Conservation (phyloP, 2,888 invertebrate species). For the Lasioglossum pauxillum region DNA sequence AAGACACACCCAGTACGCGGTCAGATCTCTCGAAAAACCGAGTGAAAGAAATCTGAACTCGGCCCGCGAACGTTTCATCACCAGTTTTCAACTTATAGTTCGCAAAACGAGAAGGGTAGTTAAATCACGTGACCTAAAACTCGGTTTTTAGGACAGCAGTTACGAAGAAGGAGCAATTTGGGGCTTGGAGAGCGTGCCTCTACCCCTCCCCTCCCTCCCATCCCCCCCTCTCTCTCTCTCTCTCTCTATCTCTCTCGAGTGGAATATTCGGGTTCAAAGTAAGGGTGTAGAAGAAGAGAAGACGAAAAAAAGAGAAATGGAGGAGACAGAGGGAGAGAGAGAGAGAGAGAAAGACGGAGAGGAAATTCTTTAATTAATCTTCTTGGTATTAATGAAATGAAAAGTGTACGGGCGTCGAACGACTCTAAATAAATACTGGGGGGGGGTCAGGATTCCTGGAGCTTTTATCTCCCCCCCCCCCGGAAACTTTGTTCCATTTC, state of each 20-base stretch:
- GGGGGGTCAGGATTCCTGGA: not conserved
- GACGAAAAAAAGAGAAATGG: not conserved
- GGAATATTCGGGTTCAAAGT: slow-evolving; percentile 12
- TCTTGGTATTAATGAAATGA: not conserved
- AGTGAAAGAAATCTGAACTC: not conserved
- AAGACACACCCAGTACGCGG: not conserved
- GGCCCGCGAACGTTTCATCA: not conserved
- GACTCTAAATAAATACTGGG: not conserved
- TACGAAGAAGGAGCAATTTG: slow-evolving; percentile 13
- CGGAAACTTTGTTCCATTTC: slow-evolving; percentile 8
- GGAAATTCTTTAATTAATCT: slow-evolving; percentile 7
- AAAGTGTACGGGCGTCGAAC: not conserved
- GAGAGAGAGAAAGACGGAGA: not conserved
- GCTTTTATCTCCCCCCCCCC: not conserved
- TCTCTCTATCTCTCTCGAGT: not conserved
- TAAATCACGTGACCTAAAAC: slow-evolving; percentile 43
- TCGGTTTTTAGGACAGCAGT: slow-evolving; percentile 25
- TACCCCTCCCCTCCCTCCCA: not conserved
- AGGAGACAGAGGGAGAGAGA: not conserved
- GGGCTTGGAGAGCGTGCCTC: not conserved
- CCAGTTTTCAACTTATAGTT: slow-evolving; percentile 8
- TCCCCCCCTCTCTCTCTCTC: not conserved
- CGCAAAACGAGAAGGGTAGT: slow-evolving; percentile 4
- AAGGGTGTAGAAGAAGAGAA: not conserved
- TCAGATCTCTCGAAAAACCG: not conserved